Evolutionary conservation across 2,113 vertebrate species (phyloP), one percentile per base, ranked within the genome.

Genomic region (Paracanthobrama guichenoti): DNA sequence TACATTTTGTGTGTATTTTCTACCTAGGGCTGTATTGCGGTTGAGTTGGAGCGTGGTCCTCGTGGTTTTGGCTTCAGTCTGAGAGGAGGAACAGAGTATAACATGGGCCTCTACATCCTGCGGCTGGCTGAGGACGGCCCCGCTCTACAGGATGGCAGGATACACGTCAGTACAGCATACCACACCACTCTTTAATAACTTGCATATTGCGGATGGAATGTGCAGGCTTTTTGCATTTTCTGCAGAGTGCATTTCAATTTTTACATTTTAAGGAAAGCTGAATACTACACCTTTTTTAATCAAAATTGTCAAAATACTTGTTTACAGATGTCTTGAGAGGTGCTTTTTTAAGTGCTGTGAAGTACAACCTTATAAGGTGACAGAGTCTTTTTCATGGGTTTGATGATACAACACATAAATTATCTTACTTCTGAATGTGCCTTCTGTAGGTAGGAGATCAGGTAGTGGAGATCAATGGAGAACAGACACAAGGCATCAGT

Each of bases 381-480:
- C 55, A 59, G 9, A 11, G 1, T 11, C 6, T 3, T 6, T 72
- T 72, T 46, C 39, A 14, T 46, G 39, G 22, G 2, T 69, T 69
- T 69, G 66, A 69, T 59, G 53, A 42, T 73, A 20, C 28, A 76
- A 55, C 26, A 50, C 72, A 28, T 53, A 75, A 55, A 50, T 28
- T 3, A 44, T 72, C 22, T 44, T n/a, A 46, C 0, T 18, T 12
- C 22, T 26, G 74, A 12, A 67, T 69, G 14, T 83, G 69, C 26
- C 62, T 16, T 2, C 86, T 53, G 24, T 91, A 99, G 98, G 98
- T 99, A 31, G 98, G 98, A 50, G 98, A 99, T 94, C 98, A 99
- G 90, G 99, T 99, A 3, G 98, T 99, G 86, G 98, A 99, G 92
- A 99, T 99, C 86, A 99, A 99, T 10, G 96, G 97, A 9, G 98